Evolutionary conservation across 2,797 vertebrate species (phyloP).

Genomic region (Platyrinchus mystaceus): DNA sequence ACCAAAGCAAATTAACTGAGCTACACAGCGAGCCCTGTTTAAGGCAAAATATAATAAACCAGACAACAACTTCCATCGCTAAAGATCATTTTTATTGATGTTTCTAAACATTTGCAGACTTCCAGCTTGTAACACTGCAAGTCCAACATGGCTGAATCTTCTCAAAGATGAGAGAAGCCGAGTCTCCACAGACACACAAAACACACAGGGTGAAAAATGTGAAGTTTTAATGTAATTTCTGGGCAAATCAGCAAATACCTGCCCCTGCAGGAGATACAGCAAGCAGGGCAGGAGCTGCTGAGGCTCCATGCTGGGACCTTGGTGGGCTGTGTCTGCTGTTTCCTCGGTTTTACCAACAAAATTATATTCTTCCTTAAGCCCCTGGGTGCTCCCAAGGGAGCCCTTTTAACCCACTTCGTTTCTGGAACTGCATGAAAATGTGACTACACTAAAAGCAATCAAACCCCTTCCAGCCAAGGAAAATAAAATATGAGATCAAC

Average conservation of each 20-base stretch:
- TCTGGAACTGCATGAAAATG: not conserved
- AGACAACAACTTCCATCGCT: not conserved
- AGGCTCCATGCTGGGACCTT: not conserved
- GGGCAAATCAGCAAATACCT: not conserved
- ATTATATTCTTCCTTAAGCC: not conserved
- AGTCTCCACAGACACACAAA: not conserved
- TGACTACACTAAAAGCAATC: not conserved
- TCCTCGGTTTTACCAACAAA: not conserved
- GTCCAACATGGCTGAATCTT: not conserved
- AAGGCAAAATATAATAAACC: not conserved
- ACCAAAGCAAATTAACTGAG: not conserved
- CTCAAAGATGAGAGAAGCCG: fast-evolving
- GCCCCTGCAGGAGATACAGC: not conserved
- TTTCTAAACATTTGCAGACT: not conserved
- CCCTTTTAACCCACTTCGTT: not conserved
- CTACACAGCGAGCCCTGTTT: not conserved
- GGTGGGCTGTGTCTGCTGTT: not conserved
- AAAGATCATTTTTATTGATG: not conserved
- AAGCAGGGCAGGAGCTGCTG: not conserved
- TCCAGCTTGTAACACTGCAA: not conserved
- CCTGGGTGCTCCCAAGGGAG: not conserved
- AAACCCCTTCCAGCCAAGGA: not conserved
- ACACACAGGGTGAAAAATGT: fast-evolving
- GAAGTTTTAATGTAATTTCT: not conserved
- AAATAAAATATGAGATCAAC: not conserved